These are phyloP conservation scores for Parotia lawesii DNA, from an alignment of 2,113 vertebrate species.

Conservation along the genomic window DNA sequence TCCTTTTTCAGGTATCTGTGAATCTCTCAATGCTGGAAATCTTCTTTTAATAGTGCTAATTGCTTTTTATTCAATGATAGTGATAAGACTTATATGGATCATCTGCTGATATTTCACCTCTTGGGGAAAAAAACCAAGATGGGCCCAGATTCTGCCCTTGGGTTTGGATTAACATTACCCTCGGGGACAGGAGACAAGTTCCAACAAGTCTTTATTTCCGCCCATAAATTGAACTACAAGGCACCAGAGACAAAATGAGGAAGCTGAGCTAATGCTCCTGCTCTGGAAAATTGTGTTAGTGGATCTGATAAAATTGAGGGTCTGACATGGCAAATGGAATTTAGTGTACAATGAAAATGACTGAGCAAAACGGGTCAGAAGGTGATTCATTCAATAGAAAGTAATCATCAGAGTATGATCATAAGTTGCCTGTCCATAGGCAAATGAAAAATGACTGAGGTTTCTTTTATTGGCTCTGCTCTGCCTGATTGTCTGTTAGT, in stretches of 20 bases:
- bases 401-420: conserved; percentile 38
- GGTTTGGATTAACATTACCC: conserved; percentile 30
- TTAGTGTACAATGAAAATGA: conserved; percentile 49
- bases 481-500: not conserved
- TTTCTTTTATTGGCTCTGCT: not conserved
- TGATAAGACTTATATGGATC: not conserved
- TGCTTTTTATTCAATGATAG: not conserved
- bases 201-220: conserved; percentile 52
- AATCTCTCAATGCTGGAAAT: not conserved
- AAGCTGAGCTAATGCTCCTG: conserved; percentile 50
- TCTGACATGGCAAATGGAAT: conserved; percentile 55
- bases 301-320: conserved; percentile 47
- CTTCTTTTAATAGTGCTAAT: not conserved
- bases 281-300: conserved; percentile 58
- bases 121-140: not conserved
- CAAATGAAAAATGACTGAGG: conserved; percentile 40
- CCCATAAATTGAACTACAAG: conserved; percentile 50
- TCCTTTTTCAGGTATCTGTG: not conserved
- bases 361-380: conserved; percentile 22
- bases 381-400: conserved; percentile 39
- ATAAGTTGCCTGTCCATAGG: conserved; percentile 37
- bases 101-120: not conserved
- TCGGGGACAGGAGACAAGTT: not conserved
- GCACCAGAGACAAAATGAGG: conserved; percentile 52
- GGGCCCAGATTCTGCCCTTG: not conserved